Percentiles rank a stretch among this genome's conserved stretches.
Conservation (phyloP, 2,797 vertebrate species). For the Sebastes iracundus region DNA sequence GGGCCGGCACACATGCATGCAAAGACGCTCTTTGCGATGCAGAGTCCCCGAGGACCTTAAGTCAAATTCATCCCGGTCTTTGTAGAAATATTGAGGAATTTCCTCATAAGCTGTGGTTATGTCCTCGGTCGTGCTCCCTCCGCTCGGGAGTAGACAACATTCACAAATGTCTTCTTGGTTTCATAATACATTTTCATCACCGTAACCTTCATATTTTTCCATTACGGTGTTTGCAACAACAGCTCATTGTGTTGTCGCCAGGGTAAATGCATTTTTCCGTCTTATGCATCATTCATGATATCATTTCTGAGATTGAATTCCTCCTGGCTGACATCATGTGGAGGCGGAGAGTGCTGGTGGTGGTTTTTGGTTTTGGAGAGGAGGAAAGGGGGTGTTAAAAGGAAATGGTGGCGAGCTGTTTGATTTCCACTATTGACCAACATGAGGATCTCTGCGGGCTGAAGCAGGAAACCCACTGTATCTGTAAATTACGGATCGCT, state of each 20-base stretch:
- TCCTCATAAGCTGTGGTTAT: conserved; percentile 51
- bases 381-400: conserved; percentile 21
- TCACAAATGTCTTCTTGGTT: conserved; percentile 64
- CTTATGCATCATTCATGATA: conserved; percentile 83
- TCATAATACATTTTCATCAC: conserved; percentile 73
- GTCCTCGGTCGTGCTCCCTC: conserved; percentile 45
- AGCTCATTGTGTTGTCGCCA: conserved; percentile 75
- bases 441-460: not conserved
- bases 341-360: conserved; percentile 45
- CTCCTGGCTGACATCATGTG: conserved; percentile 75
- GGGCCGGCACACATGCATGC: conserved; percentile 18
- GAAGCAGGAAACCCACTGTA: conserved; percentile 10
- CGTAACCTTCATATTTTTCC: conserved; percentile 75
- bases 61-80: conserved; percentile 41
- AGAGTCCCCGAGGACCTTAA: conserved; percentile 21
- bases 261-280: conserved; percentile 78
- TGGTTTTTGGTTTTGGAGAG: conserved; percentile 30
- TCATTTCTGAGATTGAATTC: conserved; percentile 81
- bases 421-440: conserved; percentile 47
- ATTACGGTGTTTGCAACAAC: conserved; percentile 78
- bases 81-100: conserved; percentile 52
- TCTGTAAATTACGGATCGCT: conserved; percentile 22
- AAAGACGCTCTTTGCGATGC: conserved; percentile 11
- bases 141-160: conserved; percentile 54
- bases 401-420: conserved; percentile 36